Base-by-base conservation (phyloP, 2,888 invertebrate genomes). In the Drosophila putrida region DNA sequence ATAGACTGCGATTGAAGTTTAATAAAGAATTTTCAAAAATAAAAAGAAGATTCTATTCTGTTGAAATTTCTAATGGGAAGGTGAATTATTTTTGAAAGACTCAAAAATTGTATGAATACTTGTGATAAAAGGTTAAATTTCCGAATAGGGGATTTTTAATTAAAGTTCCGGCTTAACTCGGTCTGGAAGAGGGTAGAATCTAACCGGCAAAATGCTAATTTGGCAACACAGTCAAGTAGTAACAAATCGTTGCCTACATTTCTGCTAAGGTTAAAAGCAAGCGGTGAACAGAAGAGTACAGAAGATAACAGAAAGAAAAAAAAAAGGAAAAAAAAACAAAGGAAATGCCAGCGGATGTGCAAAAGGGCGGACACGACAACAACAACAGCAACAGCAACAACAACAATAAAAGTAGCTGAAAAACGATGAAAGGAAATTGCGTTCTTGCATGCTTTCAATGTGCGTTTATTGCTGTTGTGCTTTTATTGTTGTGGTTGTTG, bases 381-480 rank as follows among this genome's bases (percentile, higher is more conserved):
- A 70, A 51, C 28, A 41, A 27, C 38, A 46, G 51, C 36, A 51
- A 11, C 51, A 62, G 36, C 54, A 63, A 57, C 51, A 78, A 53
- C 35, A 60, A 35, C 43, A 38, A 53, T 33, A 54, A 64, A 58
- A 79, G 47, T 41, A 65, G 38, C 39, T 28, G 35, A 31, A 65
- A 50, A 67, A 64, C 59, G 57, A 68, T 35, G 47, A 39, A 62
- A 65, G 74, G 69, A 88, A 83, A 84, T 82, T 71, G 61, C 75
- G 61, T 80, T 75, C 60, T 86, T 69, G 77, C 74, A 86, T 75
- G 73, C 63, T 75, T 49, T 49, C 59, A 58, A 66, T 70, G 55
- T 63, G 66, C 43, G 36, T 62, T 62, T 65, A 43, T 33, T 39
- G 39, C 39, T 41, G 13, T 59, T 50, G 39, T 51, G 41, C 31